Percentiles rank a stretch among this genome's conserved stretches.
Conservation (phyloP, 2,113 vertebrate species). For the Uropsilus gracilis region DNA sequence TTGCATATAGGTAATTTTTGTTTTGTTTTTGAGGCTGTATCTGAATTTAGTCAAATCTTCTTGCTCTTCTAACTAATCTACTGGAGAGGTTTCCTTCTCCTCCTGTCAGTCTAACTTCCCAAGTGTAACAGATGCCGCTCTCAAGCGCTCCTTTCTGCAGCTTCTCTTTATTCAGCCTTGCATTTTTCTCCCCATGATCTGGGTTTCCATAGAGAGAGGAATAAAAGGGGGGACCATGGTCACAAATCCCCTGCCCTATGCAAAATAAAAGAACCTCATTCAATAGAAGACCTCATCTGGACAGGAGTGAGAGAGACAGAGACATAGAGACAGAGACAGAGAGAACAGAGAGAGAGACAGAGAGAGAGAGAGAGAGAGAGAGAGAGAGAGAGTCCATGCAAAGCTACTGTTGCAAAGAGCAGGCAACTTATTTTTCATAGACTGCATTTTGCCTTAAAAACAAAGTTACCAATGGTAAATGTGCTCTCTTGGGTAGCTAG, state of each 20-base stretch:
- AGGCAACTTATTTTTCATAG: conserved; percentile 88
- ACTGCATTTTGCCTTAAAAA: conserved; percentile 80
- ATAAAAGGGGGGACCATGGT: conserved; percentile 94
- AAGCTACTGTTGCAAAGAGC: conserved; percentile 95
- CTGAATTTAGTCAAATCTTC: conserved; percentile 86
- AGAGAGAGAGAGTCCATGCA: conserved; percentile 88
- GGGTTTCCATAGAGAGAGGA: conserved; percentile 99
- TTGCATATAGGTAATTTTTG: background rate
- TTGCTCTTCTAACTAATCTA: conserved; percentile 86
- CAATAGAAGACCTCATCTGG: conserved; percentile 93
- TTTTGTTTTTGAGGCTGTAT: conserved; percentile 70
- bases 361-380: conserved; percentile 89
- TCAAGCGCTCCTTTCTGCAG: conserved; percentile 95
- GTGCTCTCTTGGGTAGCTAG: background rate
- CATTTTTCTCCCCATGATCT: conserved; percentile 98
- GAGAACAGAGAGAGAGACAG: conserved; percentile 89
- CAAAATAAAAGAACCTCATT: conserved; percentile 97
- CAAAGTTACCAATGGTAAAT: conserved; percentile 74
- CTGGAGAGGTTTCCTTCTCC: conserved; percentile 89
- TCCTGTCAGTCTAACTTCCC: conserved; percentile 99
- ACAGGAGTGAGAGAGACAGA: conserved; percentile 89
- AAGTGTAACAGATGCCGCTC: conserved; percentile 99
- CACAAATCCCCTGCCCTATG: conserved; percentile 96
- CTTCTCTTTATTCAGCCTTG: conserved; percentile 94
- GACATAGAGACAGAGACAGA: conserved; percentile 89